A percentile compares a stretch with the other conserved stretches of the same genome.
Evolutionary conservation across 2,113 vertebrate species (phyloP).

Genomic region (Girardinichthys multiradiatus): DNA sequence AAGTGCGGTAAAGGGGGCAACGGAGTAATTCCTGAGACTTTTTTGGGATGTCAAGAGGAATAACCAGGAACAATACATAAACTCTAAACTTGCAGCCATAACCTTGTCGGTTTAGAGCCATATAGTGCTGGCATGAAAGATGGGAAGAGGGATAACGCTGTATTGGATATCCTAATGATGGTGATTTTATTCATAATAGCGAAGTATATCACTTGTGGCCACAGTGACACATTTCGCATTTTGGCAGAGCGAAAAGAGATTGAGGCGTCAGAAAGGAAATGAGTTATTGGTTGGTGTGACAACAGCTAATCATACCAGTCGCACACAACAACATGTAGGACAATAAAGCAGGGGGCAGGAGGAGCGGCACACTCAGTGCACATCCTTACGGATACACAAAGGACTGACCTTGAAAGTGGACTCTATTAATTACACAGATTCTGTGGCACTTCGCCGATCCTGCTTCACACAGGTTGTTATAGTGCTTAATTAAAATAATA

Average conservation of each 20-base stretch:
- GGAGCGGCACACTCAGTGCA: slow-evolving; percentile 5
- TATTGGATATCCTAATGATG: slow-evolving; percentile 63
- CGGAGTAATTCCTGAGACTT: slow-evolving; percentile 35
- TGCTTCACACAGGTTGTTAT: slow-evolving; percentile 66
- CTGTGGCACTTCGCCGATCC: slow-evolving; percentile 60
- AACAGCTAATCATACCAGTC: slow-evolving; percentile 73
- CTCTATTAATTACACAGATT: slow-evolving; percentile 74
- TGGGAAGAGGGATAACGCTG: slow-evolving; percentile 46
- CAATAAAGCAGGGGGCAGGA: slow-evolving; percentile 56
- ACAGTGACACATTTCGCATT: slow-evolving; percentile 70
- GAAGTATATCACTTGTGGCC: slow-evolving; percentile 69
- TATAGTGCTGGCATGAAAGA: slow-evolving; percentile 4
- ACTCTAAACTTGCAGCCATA: slow-evolving; percentile 34
- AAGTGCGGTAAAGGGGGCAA: slow-evolving; percentile 7
- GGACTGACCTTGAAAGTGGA: slow-evolving; percentile 75
- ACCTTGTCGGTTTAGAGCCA: slow-evolving; percentile 44
- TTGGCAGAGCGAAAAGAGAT: slow-evolving; percentile 59
- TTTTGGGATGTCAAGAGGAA: slow-evolving; percentile 36
- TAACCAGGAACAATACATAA: slow-evolving; percentile 37
- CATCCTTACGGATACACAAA: slow-evolving; percentile 35
- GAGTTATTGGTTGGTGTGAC: slow-evolving; percentile 66
- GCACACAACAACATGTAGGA: slow-evolving; percentile 68
- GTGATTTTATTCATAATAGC: slow-evolving; percentile 77
- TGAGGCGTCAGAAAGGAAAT: slow-evolving; percentile 54
- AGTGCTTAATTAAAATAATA: slow-evolving; percentile 79